Percentiles rank a stretch among this genome's conserved stretches.
Conservation (phyloP, 1,140 invertebrate species). For the Drosophila santomea region DNA sequence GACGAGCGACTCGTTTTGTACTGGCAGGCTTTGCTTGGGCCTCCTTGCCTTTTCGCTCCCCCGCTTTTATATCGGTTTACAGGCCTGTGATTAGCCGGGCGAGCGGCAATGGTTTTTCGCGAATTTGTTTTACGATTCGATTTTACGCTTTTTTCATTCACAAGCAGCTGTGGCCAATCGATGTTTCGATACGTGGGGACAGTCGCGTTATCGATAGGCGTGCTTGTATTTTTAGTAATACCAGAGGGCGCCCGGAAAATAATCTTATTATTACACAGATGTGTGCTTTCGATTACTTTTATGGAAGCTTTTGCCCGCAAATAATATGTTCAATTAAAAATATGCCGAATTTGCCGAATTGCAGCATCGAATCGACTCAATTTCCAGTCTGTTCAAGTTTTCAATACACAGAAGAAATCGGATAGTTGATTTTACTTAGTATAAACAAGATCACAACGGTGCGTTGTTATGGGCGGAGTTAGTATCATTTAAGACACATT, state of each 20-base stretch:
- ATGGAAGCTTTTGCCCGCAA: background rate
- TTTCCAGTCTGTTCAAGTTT: no score
- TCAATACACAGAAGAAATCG: no score
- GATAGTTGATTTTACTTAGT: no score
- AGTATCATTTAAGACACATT: no score
- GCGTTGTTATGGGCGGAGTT: no score
- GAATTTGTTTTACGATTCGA: constrained; percentile 65
- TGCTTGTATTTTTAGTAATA: background rate
- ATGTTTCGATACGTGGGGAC: constrained; percentile 7
- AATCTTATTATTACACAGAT: background rate
- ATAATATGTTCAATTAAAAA: no score
- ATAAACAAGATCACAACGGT: no score
- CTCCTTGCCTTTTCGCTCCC: background rate
- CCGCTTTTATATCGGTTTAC: background rate
- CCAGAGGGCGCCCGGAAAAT: background rate
- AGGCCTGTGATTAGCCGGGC: background rate
- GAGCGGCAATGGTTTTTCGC: constrained; percentile 39
- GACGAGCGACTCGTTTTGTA: constrained; percentile 20
- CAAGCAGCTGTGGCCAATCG: constrained; percentile 54
- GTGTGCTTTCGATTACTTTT: background rate
- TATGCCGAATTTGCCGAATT: no score
- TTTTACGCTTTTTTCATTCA: constrained; percentile 71
- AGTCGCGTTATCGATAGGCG: background rate
- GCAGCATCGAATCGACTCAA: no score
- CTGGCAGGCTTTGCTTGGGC: background rate